These are phyloP conservation scores for Philereme vetulata DNA, from an alignment of 2,888 invertebrate species.

Conservation along the genomic window DNA sequence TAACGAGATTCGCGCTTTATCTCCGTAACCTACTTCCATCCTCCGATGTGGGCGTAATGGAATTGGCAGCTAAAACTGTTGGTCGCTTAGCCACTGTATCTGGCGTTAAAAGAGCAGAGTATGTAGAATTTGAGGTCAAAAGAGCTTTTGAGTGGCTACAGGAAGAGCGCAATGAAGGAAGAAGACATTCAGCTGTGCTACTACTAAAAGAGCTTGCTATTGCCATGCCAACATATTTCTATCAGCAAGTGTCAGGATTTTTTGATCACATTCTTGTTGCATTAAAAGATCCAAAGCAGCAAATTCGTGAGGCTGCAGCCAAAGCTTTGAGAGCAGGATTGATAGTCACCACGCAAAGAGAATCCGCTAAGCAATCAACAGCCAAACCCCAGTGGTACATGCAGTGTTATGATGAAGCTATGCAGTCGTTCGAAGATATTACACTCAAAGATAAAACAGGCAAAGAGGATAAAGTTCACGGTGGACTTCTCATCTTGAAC, in stretches of 20 bases:
- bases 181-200: conserved; percentile 95
- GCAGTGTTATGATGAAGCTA: conserved; percentile 96
- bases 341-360: conserved; percentile 97
- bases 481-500: conserved; percentile 95
- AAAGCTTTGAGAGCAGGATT: conserved; percentile 97
- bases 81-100: conserved; percentile 95
- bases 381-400: conserved; percentile 96
- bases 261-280: conserved; percentile 97
- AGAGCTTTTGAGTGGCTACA: conserved; percentile 97
- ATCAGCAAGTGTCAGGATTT: conserved; percentile 95
- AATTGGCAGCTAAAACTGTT: conserved; percentile 97
- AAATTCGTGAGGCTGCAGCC: conserved; percentile 96
- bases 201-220: conserved; percentile 96
- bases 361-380: conserved; percentile 95
- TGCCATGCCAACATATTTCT: conserved; percentile 98
- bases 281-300: conserved; percentile 94
- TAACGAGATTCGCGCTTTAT: conserved; percentile 96
- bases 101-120: conserved; percentile 97
- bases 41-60: conserved; percentile 96
- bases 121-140: conserved; percentile 99
- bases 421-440: conserved; percentile 89
- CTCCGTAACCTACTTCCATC: conserved; percentile 95
- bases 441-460: conserved; percentile 88
- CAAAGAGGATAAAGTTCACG: conserved; percentile 96
- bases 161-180: conserved; percentile 95